Evolutionary conservation across 2,113 vertebrate genomes (phyloP), one percentile per base, ranked within the genome.

Genomic region (Melierax canorus): DNA sequence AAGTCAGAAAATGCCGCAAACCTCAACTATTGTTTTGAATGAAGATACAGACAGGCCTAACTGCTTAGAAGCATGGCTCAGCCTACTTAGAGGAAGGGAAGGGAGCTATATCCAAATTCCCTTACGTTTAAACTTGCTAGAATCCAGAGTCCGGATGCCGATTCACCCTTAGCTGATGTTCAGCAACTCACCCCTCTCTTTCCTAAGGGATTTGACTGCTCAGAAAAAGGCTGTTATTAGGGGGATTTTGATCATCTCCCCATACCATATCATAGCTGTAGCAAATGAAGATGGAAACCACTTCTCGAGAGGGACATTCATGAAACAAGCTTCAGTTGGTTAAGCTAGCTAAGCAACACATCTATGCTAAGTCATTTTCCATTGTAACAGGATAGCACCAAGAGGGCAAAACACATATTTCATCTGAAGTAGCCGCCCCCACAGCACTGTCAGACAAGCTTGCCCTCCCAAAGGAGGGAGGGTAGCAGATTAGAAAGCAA

Each of bases 331-430:
- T 81, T 91, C 50, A 90, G 69, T 21, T 20, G 0, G 12, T 87
- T 91, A 62, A 78, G 63, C 81, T 78, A 93, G 48, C 50, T 89
- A 92, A 94, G 59, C 36, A 83, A 80, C 18, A 36, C 7, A n/a
- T 15, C 63, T 86, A 88, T 32, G 29, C 48, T 79, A 92, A 73
- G 62, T 82, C 12, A 79, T 92, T 90, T 90, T 83, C 80, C 56
- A 41, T 14, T 41, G 20, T 45, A 92, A 90, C 10, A 69, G 88
- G 59, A 94, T 93, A 96, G 94, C 91, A 94, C 91, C 94, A 96
- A 88, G 63, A 95, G 45, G 41, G 86, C 66, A 91, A 94, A 95
- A 74, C 58, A 89, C 0, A 5, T 63, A 27, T 72, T 76, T 68
- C 39, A 94, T 73, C 72, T 95, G 62, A 83, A 90, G 72, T 23